Conservation (phyloP, 2,888 invertebrate species). For the Stratiomys singularior region DNA sequence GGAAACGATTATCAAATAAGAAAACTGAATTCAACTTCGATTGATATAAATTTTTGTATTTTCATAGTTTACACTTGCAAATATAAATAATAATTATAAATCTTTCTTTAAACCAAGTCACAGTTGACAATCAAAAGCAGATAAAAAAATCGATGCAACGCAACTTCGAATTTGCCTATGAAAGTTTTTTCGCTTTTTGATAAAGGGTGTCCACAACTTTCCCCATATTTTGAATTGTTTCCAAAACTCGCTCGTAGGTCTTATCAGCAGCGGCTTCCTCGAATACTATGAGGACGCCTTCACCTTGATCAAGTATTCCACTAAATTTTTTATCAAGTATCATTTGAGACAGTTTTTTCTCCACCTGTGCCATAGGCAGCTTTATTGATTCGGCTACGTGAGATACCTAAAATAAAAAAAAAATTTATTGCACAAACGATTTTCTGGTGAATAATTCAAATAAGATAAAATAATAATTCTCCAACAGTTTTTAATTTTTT, state of each 20-base stretch:
- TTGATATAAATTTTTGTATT: too few species aligned
- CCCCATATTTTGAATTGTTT: slow-evolving; percentile 98
- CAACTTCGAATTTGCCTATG: slow-evolving; percentile 69
- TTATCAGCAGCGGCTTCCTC: slow-evolving; percentile 95
- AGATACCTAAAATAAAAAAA: slow-evolving; percentile 68
- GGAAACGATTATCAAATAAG: too few species aligned
- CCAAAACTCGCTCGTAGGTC: slow-evolving; percentile 96
- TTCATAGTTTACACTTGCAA: too few species aligned
- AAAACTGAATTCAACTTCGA: too few species aligned
- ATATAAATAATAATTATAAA: too few species aligned
- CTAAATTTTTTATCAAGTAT: slow-evolving; percentile 97
- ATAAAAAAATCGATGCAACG: slow-evolving; percentile 7
- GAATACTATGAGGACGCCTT: slow-evolving; percentile 97
- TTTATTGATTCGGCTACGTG: slow-evolving; percentile 93
- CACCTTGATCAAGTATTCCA: slow-evolving; percentile 98
- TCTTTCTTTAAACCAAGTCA: too few species aligned
- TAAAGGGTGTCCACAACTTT: slow-evolving; percentile 99
- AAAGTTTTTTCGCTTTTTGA: slow-evolving; percentile 98
- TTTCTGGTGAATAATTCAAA: too few species aligned
- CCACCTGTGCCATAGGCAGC: slow-evolving; percentile 89
- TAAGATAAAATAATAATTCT: too few species aligned
- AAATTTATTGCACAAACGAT: too few species aligned
- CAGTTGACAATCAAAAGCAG: too few species aligned
- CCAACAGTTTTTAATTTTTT: too few species aligned
- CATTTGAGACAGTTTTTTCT: slow-evolving; percentile 99